phyloP scores from a whole-genome alignment of 1,140 invertebrate genomes.

The Bombus turneri region DNA sequence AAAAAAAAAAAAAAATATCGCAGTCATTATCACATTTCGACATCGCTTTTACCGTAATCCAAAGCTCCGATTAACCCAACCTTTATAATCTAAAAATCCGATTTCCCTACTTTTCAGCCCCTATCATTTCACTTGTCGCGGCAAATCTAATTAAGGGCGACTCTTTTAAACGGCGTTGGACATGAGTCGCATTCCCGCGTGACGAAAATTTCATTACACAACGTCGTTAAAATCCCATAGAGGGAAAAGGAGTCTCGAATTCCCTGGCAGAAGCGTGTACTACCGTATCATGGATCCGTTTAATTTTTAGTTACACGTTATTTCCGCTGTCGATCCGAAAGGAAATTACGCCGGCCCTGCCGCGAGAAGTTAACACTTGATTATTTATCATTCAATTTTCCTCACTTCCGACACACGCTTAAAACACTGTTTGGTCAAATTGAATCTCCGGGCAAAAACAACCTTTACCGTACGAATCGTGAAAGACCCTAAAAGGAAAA shows the following conservation, averaged over 20 bases:
- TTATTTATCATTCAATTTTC: constrained; percentile 42
- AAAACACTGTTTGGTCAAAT: not conserved
- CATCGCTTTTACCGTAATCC: not conserved
- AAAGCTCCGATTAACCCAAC: not conserved
- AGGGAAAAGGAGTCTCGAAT: not conserved
- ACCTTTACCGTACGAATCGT: not conserved
- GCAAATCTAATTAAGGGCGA: constrained; percentile 3
- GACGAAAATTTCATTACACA: constrained; percentile 32
- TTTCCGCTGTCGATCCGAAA: not conserved
- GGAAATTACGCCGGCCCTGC: not conserved
- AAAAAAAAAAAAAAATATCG: not conserved
- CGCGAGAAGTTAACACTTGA: not conserved
- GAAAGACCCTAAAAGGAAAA: not conserved
- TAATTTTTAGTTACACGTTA: constrained; percentile 1
- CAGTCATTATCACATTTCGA: not conserved
- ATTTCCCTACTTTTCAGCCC: not conserved
- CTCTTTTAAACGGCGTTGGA: not conserved
- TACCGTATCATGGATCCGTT: not conserved
- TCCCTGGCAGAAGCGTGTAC: not conserved
- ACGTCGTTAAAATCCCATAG: constrained; percentile 4
- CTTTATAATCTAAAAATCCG: not conserved
- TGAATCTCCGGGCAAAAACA: not conserved
- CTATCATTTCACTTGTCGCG: not conserved
- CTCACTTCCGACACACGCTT: not conserved
- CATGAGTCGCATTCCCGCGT: not conserved